Base-by-base conservation (phyloP, 2,797 vertebrate genomes). In the Lophotriccus pileatus region DNA sequence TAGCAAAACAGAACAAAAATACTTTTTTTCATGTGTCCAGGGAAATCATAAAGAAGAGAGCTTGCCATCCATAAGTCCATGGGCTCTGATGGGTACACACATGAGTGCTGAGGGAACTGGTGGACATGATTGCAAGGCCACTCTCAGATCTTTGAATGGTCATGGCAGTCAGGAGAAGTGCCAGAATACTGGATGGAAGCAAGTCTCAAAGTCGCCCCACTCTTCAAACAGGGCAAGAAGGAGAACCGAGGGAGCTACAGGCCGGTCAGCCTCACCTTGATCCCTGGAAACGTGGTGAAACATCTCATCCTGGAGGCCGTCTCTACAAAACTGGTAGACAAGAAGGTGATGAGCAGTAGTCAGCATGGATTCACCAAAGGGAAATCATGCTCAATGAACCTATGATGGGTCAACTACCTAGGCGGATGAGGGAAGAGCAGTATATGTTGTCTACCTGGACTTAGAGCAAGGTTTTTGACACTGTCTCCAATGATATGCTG, bases 401-500 rank as follows among this genome's bases (percentile, higher is more conserved):
- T 30, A 1, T 58, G 24, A n/a, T 63, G 20, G n/a, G 23, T 34
- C 21, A 46, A 1, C 24, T 34, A 3, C 9, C 11, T 69, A 32
- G 4, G 56, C n/a, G 11, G 32, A 12, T 37, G 11, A 76, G 20
- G 43, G 27, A 56, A 49, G 19, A 62, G 32, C 36, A 43, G 32
- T n/a, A 23, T 27, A 22, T 63, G 14, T 34, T 47, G 9, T 37
- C 49, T 34, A 7, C 23, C 11, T 49, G 41, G 13, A 32, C 18
- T 47, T 41, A 7, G 8, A 56, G 23, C 27, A 37, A 37, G 14
- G 28, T 12, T 63, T 62, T 69, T 69, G 49, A 21, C 2, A 1
- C 9, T 59, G 2, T 30, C 12, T 62, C 12, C 23, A 11, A 9
- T 27, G 7, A 24, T 43, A 24, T 2, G 34, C 32, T 62, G 0